A percentile compares a stretch with the other conserved stretches of the same genome.
These are phyloP conservation scores for Gymnoscelis rufifasciata DNA, from an alignment of 2,888 invertebrate species.

Conservation along the genomic window DNA sequence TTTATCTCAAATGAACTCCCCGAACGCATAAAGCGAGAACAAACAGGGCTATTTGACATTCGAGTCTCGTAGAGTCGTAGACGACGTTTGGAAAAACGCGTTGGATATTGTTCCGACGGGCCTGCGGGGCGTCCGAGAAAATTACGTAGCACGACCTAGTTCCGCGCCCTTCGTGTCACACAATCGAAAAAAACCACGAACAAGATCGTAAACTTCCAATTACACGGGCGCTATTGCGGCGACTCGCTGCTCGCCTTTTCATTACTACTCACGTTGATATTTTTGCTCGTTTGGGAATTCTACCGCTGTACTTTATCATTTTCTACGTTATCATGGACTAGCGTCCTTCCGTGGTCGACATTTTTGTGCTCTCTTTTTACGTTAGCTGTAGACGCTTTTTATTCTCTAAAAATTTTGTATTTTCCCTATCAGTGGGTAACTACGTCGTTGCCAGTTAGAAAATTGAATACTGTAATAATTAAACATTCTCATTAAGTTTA, in stretches of 20 bases:
- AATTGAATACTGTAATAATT: no score
- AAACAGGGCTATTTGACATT: conserved; percentile 66
- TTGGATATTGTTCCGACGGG: conserved; percentile 63
- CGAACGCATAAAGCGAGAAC: conserved; percentile 55
- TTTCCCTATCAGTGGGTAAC: no score
- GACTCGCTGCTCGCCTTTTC: conserved; percentile 46
- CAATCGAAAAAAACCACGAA: conserved; percentile 63
- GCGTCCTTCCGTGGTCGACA: background rate
- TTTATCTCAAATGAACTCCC: conserved; percentile 52
- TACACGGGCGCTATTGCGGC: conserved; percentile 55
- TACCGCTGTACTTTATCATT: conserved; percentile 33
- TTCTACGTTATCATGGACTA: conserved; percentile 5
- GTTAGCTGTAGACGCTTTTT: background rate
- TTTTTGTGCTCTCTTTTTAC: background rate
- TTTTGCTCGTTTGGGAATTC: conserved; percentile 36
- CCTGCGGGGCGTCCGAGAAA: conserved; percentile 56
- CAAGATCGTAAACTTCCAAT: conserved; percentile 67
- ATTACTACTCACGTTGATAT: conserved; percentile 48
- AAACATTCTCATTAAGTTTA: no score
- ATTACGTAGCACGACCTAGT: conserved; percentile 68
- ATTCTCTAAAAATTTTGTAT: background rate
- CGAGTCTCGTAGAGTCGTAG: conserved; percentile 59
- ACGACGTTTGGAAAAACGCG: conserved; percentile 61
- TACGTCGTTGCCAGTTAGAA: no score
- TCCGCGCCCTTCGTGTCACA: conserved; percentile 52